A percentile compares a stretch with the other conserved stretches of the same genome.
Evolutionary conservation across 2,797 vertebrate species (phyloP).

Genomic region (Rhyacichthys aspro): DNA sequence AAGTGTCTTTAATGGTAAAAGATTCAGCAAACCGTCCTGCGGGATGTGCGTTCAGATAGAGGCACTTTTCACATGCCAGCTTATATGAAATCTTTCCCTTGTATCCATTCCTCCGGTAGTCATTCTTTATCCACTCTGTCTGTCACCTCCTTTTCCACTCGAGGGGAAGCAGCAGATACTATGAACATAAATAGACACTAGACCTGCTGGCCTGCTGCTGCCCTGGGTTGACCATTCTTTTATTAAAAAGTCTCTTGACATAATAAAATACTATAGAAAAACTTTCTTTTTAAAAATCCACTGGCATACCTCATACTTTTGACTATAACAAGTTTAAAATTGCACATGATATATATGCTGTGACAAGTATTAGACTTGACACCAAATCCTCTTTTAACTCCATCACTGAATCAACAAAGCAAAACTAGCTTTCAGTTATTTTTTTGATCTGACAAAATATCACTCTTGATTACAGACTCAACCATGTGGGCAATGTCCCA

Average conservation of each 20-base stretch:
- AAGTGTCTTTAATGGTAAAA: slow-evolving; percentile 64
- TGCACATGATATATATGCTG: too few relatives aligned
- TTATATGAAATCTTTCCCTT: slow-evolving; percentile 27
- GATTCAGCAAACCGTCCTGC: slow-evolving; percentile 45
- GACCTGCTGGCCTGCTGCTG: slow-evolving; percentile 6
- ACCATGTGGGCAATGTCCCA: too few relatives aligned
- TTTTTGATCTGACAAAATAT: too few relatives aligned
- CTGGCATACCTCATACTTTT: too few relatives aligned
- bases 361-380: too few relatives aligned
- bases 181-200: slow-evolving; percentile 5
- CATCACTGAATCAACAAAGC: too few relatives aligned
- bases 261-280: not conserved
- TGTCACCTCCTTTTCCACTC: slow-evolving; percentile 4
- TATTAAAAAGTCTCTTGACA: slow-evolving; percentile 7
- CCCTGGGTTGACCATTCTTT: slow-evolving; percentile 1
- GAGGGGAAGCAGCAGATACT: slow-evolving; percentile 1
- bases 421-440: too few relatives aligned
- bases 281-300: slow-evolving; percentile 4
- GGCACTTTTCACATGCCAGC: slow-evolving; percentile 46
- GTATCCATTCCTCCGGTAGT: slow-evolving; percentile 6
- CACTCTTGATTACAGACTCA: too few relatives aligned
- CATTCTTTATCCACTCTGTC: slow-evolving; percentile 18
- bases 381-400: too few relatives aligned
- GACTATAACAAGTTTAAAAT: too few relatives aligned
- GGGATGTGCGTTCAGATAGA: slow-evolving; percentile 52